Conservation (phyloP, 2,888 invertebrate genomes). For the Sialis lutaria region DNA sequence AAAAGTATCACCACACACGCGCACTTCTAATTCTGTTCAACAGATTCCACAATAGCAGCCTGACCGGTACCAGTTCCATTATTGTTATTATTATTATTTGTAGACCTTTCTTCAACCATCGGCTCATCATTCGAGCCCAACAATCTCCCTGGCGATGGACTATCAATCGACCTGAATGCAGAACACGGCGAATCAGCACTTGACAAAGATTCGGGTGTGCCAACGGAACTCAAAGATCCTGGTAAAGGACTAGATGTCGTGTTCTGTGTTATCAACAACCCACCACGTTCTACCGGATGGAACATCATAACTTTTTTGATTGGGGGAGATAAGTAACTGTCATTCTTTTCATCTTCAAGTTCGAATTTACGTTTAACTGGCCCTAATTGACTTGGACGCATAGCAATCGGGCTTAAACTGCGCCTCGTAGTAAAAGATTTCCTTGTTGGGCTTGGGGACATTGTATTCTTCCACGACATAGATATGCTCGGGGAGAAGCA, state of each 20-base stretch:
- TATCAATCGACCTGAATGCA: constrained; percentile 33
- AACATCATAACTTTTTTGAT: constrained; percentile 27
- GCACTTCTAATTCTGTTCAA: constrained; percentile 12
- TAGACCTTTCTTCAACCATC: constrained; percentile 18
- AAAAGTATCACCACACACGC: too few species aligned
- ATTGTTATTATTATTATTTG: background rate
- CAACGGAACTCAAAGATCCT: constrained; percentile 36
- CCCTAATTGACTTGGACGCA: constrained; percentile 58
- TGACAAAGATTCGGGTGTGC: constrained; percentile 41
- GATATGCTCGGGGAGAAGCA: constrained; percentile 32
- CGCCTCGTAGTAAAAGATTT: constrained; percentile 64
- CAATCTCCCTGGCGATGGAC: constrained; percentile 29
- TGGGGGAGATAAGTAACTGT: constrained; percentile 22
- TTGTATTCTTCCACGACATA: constrained; percentile 31
- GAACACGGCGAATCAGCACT: constrained; percentile 41
- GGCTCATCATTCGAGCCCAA: constrained; percentile 23
- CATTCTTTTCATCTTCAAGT: constrained; percentile 33
- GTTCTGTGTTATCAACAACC: constrained; percentile 23
- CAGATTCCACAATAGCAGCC: constrained; percentile 23
- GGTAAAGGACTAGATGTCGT: constrained; percentile 27
- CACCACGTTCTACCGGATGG: constrained; percentile 19
- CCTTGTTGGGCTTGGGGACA: constrained; percentile 73
- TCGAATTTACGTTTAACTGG: constrained; percentile 50
- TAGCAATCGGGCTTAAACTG: constrained; percentile 76
- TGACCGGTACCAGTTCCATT: constrained; percentile 6